Evolutionary conservation across 2,888 invertebrate genomes (phyloP).

Genomic region (Spodoptera picta): DNA sequence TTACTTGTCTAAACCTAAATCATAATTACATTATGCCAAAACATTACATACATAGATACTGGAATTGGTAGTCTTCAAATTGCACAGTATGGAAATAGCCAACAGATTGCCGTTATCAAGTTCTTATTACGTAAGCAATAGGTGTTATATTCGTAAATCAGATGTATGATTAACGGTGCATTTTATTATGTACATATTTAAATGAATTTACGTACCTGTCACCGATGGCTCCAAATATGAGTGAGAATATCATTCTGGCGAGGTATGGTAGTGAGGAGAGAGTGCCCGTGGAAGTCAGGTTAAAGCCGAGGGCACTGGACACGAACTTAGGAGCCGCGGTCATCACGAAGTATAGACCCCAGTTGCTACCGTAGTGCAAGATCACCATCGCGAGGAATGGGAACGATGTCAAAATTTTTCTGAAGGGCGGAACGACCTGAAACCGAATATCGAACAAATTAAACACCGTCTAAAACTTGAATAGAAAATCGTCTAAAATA

Average conservation of each 20-base stretch:
- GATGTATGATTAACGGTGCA: no score
- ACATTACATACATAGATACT: no score
- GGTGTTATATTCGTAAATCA: no score
- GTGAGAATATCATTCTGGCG: constrained; percentile 91
- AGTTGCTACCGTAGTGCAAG: constrained; percentile 93
- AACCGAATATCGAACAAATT: constrained; percentile 39
- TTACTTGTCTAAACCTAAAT: no score
- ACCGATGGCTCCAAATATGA: constrained; percentile 92
- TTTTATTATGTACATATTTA: constrained; percentile 11
- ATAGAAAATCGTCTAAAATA: no score
- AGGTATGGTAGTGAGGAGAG: constrained; percentile 92
- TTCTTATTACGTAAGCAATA: no score
- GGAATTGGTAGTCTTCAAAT: no score
- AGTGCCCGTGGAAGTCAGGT: constrained; percentile 91
- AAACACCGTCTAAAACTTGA: no score
- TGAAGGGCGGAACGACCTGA: constrained; percentile 91
- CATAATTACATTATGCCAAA: no score
- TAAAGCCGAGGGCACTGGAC: constrained; percentile 92
- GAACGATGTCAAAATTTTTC: constrained; percentile 89
- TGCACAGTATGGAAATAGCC: no score
- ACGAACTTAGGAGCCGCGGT: constrained; percentile 93
- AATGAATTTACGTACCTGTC: constrained; percentile 81
- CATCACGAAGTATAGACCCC: constrained; percentile 93
- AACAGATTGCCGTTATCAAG: no score
- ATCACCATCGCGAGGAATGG: constrained; percentile 91